Evolutionary conservation across 2,797 vertebrate species (phyloP).

Genomic region (Pipistrellus nathusii): DNA sequence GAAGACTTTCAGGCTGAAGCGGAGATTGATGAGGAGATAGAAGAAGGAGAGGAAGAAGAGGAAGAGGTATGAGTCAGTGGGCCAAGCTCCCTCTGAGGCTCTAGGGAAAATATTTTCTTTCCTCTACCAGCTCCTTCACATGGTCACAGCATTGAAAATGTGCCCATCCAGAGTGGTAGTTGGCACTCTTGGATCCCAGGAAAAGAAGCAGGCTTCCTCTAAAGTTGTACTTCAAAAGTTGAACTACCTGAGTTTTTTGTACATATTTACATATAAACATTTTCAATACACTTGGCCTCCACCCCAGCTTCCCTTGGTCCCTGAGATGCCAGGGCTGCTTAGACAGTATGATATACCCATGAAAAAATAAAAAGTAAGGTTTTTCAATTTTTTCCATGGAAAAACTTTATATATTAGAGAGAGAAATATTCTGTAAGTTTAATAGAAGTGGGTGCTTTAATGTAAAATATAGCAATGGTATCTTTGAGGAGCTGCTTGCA

Average conservation of each 20-base stretch:
- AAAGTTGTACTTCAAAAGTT: too few relatives aligned
- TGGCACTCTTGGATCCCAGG: not conserved
- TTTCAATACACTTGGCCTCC: not conserved
- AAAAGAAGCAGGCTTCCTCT: not conserved
- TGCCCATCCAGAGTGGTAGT: not conserved
- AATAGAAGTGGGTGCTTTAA: not conserved
- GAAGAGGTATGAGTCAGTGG: constrained; percentile 58
- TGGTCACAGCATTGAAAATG: not conserved
- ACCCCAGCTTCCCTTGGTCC: not conserved
- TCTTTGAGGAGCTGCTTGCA: not conserved
- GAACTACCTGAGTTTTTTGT: too few relatives aligned
- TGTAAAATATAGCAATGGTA: not conserved
- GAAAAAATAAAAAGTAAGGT: constrained; percentile 1
- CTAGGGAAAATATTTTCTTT: not conserved
- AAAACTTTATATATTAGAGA: not conserved
- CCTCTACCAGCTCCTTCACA: not conserved
- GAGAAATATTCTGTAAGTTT: constrained; percentile 14
- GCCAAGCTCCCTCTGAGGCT: too few relatives aligned
- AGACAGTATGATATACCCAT: not conserved
- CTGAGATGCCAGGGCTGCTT: constrained; percentile 33
- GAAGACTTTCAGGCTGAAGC: constrained; percentile 89
- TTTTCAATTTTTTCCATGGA: not conserved
- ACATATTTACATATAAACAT: not conserved
- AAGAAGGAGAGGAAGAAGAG: constrained; percentile 84
- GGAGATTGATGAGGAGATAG: constrained; percentile 84